A percentile compares a stretch with the other conserved stretches of the same genome.
phyloP scores from a whole-genome alignment of 2,888 invertebrate species.

The Cephus pulcher region DNA sequence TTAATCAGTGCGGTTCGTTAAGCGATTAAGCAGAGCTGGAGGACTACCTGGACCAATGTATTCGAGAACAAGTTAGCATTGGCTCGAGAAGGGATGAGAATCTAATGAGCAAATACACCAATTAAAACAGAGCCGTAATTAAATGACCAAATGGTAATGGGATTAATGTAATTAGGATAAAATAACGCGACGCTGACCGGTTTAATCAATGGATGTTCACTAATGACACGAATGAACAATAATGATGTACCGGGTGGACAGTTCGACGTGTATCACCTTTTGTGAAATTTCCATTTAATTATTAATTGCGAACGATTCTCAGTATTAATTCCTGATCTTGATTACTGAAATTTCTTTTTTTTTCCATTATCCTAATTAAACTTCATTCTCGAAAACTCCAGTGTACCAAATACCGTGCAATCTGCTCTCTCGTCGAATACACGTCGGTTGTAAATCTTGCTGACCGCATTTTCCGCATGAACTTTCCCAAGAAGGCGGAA shows the following conservation, averaged over 20 bases:
- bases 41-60: constrained; percentile 15
- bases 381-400: not conserved
- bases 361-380: not conserved
- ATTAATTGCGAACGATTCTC: not conserved
- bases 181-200: constrained; percentile 45
- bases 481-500: not conserved
- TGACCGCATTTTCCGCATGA: not conserved
- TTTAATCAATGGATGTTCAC: constrained; percentile 48
- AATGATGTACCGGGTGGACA: not conserved
- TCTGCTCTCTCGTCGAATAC: not conserved
- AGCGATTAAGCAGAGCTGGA: constrained; percentile 21
- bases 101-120: constrained; percentile 51
- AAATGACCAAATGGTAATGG: constrained; percentile 46
- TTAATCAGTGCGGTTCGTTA: constrained; percentile 43
- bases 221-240: constrained; percentile 43
- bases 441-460: not conserved
- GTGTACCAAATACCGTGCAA: not conserved
- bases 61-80: constrained; percentile 10
- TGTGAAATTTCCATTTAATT: not conserved
- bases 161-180: constrained; percentile 53
- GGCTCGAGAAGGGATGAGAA: constrained; percentile 19
- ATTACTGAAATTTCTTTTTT: not conserved
- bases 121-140: constrained; percentile 54
- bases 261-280: not conserved
- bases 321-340: not conserved